Evolutionary conservation across 2,113 vertebrate species (phyloP).

Genomic region (Ancistrus triradiatus): DNA sequence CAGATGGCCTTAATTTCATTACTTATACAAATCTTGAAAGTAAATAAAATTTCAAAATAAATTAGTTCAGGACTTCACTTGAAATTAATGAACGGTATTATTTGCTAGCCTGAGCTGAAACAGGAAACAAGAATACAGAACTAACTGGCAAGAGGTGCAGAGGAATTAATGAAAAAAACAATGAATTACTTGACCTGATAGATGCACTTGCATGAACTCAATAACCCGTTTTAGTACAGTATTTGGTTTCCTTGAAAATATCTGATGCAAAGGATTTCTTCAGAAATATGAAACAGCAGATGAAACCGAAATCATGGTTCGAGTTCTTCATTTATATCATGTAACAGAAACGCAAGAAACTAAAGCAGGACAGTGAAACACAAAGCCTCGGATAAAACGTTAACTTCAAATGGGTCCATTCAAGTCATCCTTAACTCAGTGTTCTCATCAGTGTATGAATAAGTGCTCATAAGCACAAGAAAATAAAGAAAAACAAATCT

Average conservation of each 20-base stretch:
- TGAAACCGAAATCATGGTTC: conserved; percentile 11
- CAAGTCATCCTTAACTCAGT: conserved; percentile 23
- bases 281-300: conserved; percentile 19
- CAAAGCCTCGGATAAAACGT: not conserved
- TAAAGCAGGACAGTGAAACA: not conserved
- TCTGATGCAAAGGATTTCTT: conserved; percentile 4
- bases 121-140: too few relatives aligned
- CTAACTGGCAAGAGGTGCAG: too few relatives aligned
- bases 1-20: too few relatives aligned
- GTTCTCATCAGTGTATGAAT: conserved; percentile 26
- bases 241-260: conserved; percentile 36
- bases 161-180: too few relatives aligned
- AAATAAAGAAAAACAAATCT: conserved; percentile 10
- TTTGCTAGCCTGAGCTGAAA: too few relatives aligned
- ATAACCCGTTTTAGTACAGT: conserved; percentile 35
- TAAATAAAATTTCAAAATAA: too few relatives aligned
- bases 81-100: too few relatives aligned
- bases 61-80: too few relatives aligned
- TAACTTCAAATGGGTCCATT: conserved; percentile 25
- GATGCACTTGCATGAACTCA: conserved; percentile 23
- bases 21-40: too few relatives aligned
- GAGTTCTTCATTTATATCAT: conserved; percentile 24
- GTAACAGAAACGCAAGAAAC: conserved; percentile 11
- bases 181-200: conserved; percentile 19
- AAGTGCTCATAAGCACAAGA: conserved; percentile 12